Evolutionary conservation across 92 coral and sea anemone genomes (phyloP), one percentile per base, ranked within the genome.

Genomic region (Blastomussa wellsi): DNA sequence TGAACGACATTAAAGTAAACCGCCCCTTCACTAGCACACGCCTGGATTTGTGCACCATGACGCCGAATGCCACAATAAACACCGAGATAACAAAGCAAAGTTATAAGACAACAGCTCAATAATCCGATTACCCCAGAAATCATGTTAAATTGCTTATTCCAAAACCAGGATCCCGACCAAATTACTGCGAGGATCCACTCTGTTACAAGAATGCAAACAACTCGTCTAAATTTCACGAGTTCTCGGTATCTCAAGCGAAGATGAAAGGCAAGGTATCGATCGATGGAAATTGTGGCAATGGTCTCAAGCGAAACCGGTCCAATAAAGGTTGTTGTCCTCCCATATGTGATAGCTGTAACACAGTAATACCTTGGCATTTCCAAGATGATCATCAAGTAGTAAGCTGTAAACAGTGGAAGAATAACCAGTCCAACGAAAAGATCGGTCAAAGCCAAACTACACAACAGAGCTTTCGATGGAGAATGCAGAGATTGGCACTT

Each of bases 281-380:
- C 83, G 24, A 64, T 7, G 5, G 83, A 41, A 64, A 79, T 67
- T 65, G 74, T 64, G 14, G 69, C 59, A 0, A 79, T 41, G 20
- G 72, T 79, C 10, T 57, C 9, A 14, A 78, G 55, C 57, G 82
- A 78, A 13, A 41, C 39, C 2, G 16, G 1, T 7, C 37, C 49
- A 42, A 62, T 12, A 17, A 79, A 79, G 9, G 39, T 0, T 17
- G 83, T 15, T 55, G 24, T 41, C 28, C 73, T 79, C 7, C 38
- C 74, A 64, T 64, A 79, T 62, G 49, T 19, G 41, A 79, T 19
- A 29, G 74, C 83, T 44, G 65, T 42, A 29, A 28, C n/a, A 17
- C 83, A 79, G 83, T 64, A 79, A 26, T 79, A 65, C 8, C n/a
- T 65, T 17, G 83, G 35, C 22, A 62, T 79, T 41, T 79, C 83